Base-by-base conservation (phyloP, 2,888 invertebrate species). In the Clusia tigrina region DNA sequence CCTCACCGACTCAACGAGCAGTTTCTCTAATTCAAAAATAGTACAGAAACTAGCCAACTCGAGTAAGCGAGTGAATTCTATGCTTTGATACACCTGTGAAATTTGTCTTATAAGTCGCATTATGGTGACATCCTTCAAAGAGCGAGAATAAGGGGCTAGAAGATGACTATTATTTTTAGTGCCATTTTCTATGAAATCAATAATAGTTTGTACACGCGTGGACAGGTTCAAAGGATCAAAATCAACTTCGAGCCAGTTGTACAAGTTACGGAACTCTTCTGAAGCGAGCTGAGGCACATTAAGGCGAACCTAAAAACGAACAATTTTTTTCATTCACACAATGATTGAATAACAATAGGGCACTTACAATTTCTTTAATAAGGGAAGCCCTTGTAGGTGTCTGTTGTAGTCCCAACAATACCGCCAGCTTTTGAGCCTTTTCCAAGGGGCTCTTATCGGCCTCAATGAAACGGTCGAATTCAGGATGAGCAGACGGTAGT, bases 381-480 rank as follows among this genome's bases (percentile, higher is more conserved):
- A 98, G 86, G 51, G 91, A 92, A 9, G 90, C 89, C 68, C 98
- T 87, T 0, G 96, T 96, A 0, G 98, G 98, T 0, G 97, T 96
- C 76, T 94, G 95, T 3, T 90, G 89, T 5, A 98, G 85, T 9
- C 95, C 95, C 6, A 98, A 86, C 18, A 98, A 85, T 1, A 94
- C 91, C 0, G 98, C 96, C 38, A 98, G 85, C 38, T 95, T 89
- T 79, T 96, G 95, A 0, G 96, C 95, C 84, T 98, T 99, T 81
- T 98, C 97, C 67, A 96, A 86, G 0, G 96, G 96, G 71, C 95
- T 95, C 82, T 97, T 97, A 83, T 99, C 98, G 0, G 98, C 98
- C 84, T 99, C 98, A 69, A 99, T 94, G 74, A 98, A 95, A 9
- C 97, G 90, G 83, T 98, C 98, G 76, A 98, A 96, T 84, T 98